Evolutionary conservation across 2,888 invertebrate genomes (phyloP).

Genomic region (Polyploca ridens): DNA sequence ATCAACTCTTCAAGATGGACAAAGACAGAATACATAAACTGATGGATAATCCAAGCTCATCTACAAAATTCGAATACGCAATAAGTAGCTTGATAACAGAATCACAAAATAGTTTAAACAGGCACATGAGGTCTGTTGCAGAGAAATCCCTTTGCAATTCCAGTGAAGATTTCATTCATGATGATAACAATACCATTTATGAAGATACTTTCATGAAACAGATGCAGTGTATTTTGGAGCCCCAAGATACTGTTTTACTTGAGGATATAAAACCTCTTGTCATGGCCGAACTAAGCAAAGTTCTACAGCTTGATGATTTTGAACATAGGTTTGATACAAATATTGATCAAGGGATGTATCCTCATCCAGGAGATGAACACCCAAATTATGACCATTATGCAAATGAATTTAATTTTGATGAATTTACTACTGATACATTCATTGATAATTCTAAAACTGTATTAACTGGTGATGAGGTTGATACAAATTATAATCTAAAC

Average conservation of each 20-base stretch:
- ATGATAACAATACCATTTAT: conserved; percentile 86
- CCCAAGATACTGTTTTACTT: conserved; percentile 82
- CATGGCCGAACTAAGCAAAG: conserved; percentile 84
- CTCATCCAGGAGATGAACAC: conserved; percentile 36
- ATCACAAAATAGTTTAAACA: conserved; percentile 77
- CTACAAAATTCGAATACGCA: conserved; percentile 80
- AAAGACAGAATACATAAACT: conserved; percentile 78
- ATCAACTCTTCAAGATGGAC: conserved; percentile 80
- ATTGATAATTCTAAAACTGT: conserved; percentile 38
- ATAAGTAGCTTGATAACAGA: conserved; percentile 79
- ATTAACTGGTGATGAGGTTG: conserved; percentile 10
- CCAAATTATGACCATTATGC: conserved; percentile 35
- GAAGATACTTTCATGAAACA: conserved; percentile 91
- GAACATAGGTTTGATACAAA: conserved; percentile 49
- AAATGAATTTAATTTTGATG: conserved; percentile 32
- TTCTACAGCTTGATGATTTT: conserved; percentile 75
- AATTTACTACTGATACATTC: conserved; percentile 35
- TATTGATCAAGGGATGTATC: conserved; percentile 36
- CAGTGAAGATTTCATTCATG: conserved; percentile 81
- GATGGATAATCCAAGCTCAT: conserved; percentile 79
- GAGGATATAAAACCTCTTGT: conserved; percentile 85
- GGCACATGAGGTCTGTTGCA: conserved; percentile 74
- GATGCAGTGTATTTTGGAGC: conserved; percentile 84
- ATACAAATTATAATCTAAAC: conserved; percentile 26
- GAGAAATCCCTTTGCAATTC: conserved; percentile 73